These are phyloP conservation scores for Tyria jacobaeae DNA, from an alignment of 2,888 invertebrate genomes.

Conservation along the genomic window DNA sequence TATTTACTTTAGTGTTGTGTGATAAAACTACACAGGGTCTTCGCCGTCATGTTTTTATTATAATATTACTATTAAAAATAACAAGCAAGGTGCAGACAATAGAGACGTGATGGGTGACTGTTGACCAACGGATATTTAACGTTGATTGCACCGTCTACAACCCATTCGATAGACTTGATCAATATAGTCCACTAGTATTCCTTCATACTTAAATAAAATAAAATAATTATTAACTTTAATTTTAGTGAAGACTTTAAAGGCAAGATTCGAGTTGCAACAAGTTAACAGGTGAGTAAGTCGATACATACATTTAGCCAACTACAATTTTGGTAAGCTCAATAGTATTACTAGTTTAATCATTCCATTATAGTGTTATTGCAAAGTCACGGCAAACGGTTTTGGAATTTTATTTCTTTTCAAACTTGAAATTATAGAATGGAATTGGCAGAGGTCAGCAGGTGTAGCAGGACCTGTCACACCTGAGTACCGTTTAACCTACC, in stretches of 20 bases:
- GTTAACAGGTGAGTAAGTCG: background rate
- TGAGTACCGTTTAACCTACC: too few species aligned
- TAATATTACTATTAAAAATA: background rate
- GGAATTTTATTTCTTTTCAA: too few species aligned
- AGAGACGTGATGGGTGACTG: background rate
- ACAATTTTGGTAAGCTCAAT: too few species aligned
- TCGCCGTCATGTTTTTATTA: background rate
- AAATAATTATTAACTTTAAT: too few species aligned
- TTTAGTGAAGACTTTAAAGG: background rate
- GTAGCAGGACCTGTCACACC: too few species aligned
- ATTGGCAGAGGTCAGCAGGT: too few species aligned
- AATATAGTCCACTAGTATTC: constrained; percentile 3
- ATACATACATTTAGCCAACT: too few species aligned
- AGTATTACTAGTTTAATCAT: too few species aligned
- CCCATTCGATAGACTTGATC: background rate
- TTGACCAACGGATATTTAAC: constrained; percentile 3
- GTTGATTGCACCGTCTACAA: background rate
- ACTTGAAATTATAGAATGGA: too few species aligned
- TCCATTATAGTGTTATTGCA: too few species aligned
- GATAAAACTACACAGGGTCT: too few species aligned
- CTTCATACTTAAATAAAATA: background rate
- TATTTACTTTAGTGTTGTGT: background rate
- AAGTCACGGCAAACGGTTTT: too few species aligned
- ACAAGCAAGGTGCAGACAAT: constrained; percentile 8
- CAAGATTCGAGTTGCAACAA: background rate